Base-by-base conservation (phyloP, 2,888 invertebrate genomes). In the Drosophila subquinaria region DNA sequence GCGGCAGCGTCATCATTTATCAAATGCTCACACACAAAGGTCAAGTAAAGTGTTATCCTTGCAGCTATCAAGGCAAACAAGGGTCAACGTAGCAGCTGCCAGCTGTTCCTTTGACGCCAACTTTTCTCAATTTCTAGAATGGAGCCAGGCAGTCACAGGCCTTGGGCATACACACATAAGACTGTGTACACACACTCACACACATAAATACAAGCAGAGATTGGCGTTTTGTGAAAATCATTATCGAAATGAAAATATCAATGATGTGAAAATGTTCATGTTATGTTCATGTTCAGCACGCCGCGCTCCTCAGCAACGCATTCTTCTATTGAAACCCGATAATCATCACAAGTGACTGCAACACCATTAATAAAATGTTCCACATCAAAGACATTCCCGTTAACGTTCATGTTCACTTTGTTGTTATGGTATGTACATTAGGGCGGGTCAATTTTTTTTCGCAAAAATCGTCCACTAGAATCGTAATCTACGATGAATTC, bases 11-110 rank as follows among this genome's bases (percentile, higher is more conserved):
- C 81, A 81, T 81, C 85, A 81, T 85, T 81, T 85, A 81, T 85
- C 85, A 84, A 76, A 55, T 66, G 66, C 79, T 62, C 27, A 50
- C 84, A 35, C 61, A 67, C 70, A 84, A 81, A 79, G 82, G 82
- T 82, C 82, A 82, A 87, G 72, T 75, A 75, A 87, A 82, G 78
- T 83, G 82, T 84, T 87, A 84, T 82, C 82, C 88, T 87, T 82
- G 88, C 38, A 71, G 81, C 63, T 69, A 81, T 82, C 84, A 81
- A 69, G 84, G 79, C 76, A 70, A 75, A 69, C 78, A 60, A 65
- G 61, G 79, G 33, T 47, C 43, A 52, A 62, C 57, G 43, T 51
- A 69, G 60, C 80, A 80, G 65, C 83, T 73, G 81, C 47, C 82
- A 79, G 82, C 79, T 85, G 81, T 85, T 85, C 62, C 79, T 67